Percentiles rank a stretch among this genome's conserved stretches.
Evolutionary conservation across 2,797 vertebrate species (phyloP).

Genomic region (Scarus forsteni): DNA sequence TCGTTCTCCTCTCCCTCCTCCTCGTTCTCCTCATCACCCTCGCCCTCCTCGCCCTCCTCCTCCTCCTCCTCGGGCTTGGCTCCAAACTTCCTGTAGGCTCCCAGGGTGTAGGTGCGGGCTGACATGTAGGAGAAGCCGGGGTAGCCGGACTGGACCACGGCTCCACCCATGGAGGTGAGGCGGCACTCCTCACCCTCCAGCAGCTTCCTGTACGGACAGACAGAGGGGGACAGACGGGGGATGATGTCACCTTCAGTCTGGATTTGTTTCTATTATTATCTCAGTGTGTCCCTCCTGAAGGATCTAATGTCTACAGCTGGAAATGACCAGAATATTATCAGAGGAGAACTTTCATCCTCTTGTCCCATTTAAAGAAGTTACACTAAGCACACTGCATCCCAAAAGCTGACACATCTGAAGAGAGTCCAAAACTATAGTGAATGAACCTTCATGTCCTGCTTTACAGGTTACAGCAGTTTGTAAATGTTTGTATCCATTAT

Average conservation of each 20-base stretch:
- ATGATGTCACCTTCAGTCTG: conserved; percentile 3
- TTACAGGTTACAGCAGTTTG: no score
- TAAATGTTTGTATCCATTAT: no score
- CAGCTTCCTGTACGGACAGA: conserved; percentile 86
- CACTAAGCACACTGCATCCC: no score
- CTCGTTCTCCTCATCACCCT: conserved; percentile 49
- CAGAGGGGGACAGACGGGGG: not conserved
- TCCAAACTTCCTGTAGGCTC: conserved; percentile 77
- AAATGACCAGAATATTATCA: conserved; percentile 4
- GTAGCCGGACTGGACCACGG: conserved; percentile 83
- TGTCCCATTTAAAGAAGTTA: no score
- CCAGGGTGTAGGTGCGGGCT: conserved; percentile 75
- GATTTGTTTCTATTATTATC: conserved; percentile 27
- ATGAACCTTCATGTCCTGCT: no score
- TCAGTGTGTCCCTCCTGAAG: conserved; percentile 6
- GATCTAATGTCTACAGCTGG: conserved; percentile 41
- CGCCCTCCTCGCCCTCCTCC: conserved; percentile 48
- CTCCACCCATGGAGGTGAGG: conserved; percentile 80
- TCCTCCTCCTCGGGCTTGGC: conserved; percentile 82
- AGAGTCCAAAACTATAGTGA: no score
- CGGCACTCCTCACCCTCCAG: conserved; percentile 90
- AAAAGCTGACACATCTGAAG: no score
- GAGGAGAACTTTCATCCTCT: not conserved
- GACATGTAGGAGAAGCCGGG: conserved; percentile 80
- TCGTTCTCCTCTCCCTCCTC: conserved; percentile 44